Conservation (phyloP, 2,113 vertebrate species). For the Charadrius vociferus region DNA sequence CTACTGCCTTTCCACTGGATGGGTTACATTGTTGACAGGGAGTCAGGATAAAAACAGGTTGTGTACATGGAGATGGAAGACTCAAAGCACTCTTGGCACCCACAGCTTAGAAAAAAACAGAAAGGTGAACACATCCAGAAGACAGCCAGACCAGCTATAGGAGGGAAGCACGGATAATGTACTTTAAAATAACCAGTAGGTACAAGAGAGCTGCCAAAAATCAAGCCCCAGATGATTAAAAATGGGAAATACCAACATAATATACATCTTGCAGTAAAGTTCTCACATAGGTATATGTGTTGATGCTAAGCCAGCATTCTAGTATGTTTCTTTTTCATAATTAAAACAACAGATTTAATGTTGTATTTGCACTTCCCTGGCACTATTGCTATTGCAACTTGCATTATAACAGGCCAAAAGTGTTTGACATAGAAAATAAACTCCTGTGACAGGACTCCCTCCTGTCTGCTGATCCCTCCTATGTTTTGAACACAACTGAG, state of each 20-base stretch:
- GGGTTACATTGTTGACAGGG: background rate
- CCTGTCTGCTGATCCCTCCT: background rate
- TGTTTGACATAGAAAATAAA: background rate
- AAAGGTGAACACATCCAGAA: background rate
- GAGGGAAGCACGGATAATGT: background rate
- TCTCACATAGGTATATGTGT: background rate
- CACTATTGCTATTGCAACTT: background rate
- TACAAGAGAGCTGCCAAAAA: background rate
- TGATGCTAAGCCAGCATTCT: background rate
- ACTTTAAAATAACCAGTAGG: background rate
- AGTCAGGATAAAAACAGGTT: background rate
- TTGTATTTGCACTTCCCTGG: background rate
- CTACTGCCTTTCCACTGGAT: background rate
- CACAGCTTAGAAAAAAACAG: background rate
- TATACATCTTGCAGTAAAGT: background rate
- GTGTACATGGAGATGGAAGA: background rate
- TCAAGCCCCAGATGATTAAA: background rate
- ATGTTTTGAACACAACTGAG: background rate
- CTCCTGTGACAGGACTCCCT: background rate
- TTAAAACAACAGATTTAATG: background rate
- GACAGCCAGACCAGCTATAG: background rate
- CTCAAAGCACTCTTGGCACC: background rate
- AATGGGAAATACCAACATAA: background rate
- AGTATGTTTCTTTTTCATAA: background rate
- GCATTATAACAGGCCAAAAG: background rate